Conservation (phyloP, 2,888 invertebrate genomes). For the Invenusta paracnida region DNA sequence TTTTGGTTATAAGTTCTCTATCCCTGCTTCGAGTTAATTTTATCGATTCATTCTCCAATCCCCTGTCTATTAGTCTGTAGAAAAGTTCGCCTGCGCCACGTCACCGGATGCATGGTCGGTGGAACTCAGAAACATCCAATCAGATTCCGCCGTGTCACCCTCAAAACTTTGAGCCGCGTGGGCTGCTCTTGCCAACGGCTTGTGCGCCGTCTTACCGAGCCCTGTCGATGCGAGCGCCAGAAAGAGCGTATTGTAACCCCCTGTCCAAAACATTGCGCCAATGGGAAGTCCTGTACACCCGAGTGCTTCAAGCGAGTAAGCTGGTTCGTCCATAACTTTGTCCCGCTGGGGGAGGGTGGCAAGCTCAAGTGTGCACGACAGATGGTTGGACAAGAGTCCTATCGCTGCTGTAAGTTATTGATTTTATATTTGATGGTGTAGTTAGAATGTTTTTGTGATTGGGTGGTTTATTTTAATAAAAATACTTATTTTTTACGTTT, state of each 20-base stretch:
- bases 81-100: constrained; percentile 15
- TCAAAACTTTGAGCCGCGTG: constrained; percentile 15
- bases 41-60: too few species aligned
- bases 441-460: too few species aligned
- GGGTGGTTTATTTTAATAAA: too few species aligned
- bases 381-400: constrained; percentile 6
- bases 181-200: constrained; percentile 19
- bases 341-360: neutral
- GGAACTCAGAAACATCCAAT: neutral
- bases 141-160: constrained; percentile 14
- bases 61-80: constrained; percentile 39
- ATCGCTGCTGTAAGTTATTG: constrained; percentile 38
- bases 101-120: constrained; percentile 16
- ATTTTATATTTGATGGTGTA: too few species aligned
- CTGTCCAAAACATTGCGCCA: neutral
- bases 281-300: neutral
- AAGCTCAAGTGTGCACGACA: constrained; percentile 33
- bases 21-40: too few species aligned
- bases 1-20: too few species aligned
- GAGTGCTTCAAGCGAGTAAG: constrained; percentile 27
- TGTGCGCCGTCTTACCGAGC: neutral
- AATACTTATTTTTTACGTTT: too few species aligned
- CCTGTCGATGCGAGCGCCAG: constrained; percentile 28
- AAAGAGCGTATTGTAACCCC: neutral
- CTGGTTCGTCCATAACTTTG: constrained; percentile 27